Conservation (phyloP, 2,113 vertebrate genomes). For the Coregonus clupeaformis region DNA sequence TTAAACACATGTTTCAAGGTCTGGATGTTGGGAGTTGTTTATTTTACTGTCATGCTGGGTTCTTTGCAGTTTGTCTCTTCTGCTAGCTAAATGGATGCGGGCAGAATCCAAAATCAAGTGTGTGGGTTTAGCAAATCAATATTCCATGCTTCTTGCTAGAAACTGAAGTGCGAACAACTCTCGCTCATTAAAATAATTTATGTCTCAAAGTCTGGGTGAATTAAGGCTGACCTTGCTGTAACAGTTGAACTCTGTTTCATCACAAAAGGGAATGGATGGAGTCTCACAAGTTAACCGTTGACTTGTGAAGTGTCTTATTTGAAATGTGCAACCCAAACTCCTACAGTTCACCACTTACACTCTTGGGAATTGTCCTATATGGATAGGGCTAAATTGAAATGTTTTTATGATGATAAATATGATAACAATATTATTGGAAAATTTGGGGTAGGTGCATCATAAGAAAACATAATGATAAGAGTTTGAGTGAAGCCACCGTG, state of each 20-base stretch:
- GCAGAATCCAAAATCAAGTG: slow-evolving; percentile 20
- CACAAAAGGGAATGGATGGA: not conserved
- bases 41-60: not conserved
- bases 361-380: too few relatives aligned
- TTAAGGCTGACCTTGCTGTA: not conserved
- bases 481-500: too few relatives aligned
- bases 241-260: not conserved
- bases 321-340: too few relatives aligned
- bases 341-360: too few relatives aligned
- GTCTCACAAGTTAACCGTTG: too few relatives aligned
- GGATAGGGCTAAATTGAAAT: too few relatives aligned
- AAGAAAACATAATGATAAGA: too few relatives aligned
- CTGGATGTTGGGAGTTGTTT: too few relatives aligned
- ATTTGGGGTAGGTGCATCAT: too few relatives aligned
- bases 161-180: slow-evolving; percentile 23
- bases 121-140: slow-evolving; percentile 43
- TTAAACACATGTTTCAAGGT: not conserved
- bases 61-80: slow-evolving; percentile 6
- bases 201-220: slow-evolving; percentile 16
- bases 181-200: slow-evolving; percentile 61
- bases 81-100: slow-evolving; percentile 5
- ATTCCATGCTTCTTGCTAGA: slow-evolving; percentile 37
- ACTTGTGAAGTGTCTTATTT: too few relatives aligned
- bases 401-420: too few relatives aligned
- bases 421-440: too few relatives aligned